Conservation (phyloP, 2,888 invertebrate species). For the Sepioteuthis lessoniana region DNA sequence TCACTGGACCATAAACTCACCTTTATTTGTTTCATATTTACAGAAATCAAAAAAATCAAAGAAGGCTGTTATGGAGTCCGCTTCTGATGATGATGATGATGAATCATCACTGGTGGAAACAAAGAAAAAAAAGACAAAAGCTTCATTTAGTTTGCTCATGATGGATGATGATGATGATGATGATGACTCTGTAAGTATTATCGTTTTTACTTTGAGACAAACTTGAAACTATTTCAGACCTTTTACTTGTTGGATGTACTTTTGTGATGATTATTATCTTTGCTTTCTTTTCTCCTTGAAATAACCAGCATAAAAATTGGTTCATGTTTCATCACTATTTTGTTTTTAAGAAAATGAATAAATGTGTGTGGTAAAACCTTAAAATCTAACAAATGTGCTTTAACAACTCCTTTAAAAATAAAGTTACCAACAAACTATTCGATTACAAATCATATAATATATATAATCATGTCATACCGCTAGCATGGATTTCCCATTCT, state of each 20-base stretch:
- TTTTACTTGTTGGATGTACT: neutral
- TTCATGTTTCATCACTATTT: no score
- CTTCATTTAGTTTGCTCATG: slow-evolving; percentile 62
- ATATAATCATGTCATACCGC: no score
- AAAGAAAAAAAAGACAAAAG: slow-evolving; percentile 53
- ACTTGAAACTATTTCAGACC: no score
- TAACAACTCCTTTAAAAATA: no score
- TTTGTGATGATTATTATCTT: neutral
- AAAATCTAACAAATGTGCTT: no score
- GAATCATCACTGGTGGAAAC: neutral
- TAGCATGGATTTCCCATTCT: no score
- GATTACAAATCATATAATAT: no score
- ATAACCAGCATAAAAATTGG: no score
- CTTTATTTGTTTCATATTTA: neutral
- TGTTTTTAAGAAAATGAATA: no score
- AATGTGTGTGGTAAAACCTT: no score
- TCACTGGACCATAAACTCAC: neutral
- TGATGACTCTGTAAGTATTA: slow-evolving; percentile 50
- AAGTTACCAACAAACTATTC: no score
- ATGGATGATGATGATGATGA: slow-evolving; percentile 59
- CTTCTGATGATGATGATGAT: slow-evolving; percentile 48
- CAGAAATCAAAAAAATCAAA: slow-evolving; percentile 17
- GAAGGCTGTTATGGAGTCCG: neutral
- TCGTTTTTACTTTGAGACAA: neutral
- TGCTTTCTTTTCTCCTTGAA: no score